phyloP scores from a whole-genome alignment of 2,888 invertebrate species.

The Disparrhopalites patrizii region DNA sequence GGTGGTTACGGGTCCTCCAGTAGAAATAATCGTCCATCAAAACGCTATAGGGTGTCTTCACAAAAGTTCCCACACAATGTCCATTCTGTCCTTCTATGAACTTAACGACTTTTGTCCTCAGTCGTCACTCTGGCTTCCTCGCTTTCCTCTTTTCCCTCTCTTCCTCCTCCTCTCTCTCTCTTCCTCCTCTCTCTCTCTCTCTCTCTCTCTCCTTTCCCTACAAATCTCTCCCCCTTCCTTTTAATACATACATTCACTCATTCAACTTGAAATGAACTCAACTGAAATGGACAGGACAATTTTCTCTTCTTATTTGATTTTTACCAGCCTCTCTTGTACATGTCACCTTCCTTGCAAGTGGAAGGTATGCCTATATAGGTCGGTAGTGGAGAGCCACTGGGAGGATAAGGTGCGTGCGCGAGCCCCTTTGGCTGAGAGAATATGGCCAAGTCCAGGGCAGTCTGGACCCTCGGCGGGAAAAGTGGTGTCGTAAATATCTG shows the following conservation, averaged over 20 bases:
- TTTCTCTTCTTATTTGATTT: too few species aligned
- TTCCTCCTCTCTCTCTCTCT: constrained; percentile 12
- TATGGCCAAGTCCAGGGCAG: too few species aligned
- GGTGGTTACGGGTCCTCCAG: constrained; percentile 22
- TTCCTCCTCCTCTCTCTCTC: constrained; percentile 8
- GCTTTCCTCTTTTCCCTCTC: constrained; percentile 1
- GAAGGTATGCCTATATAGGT: too few species aligned
- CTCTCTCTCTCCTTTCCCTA: not conserved
- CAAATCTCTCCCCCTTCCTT: not conserved
- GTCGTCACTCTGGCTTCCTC: constrained; percentile 35
- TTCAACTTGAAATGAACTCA: not conserved
- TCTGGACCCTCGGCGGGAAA: too few species aligned
- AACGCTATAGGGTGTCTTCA: constrained; percentile 38
- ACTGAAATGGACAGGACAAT: not conserved
- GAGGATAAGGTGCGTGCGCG: too few species aligned
- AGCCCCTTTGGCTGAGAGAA: too few species aligned
- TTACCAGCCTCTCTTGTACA: too few species aligned
- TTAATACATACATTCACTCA: not conserved
- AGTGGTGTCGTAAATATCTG: too few species aligned
- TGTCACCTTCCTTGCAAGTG: too few species aligned
- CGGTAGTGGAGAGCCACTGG: too few species aligned
- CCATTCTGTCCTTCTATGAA: constrained; percentile 39
- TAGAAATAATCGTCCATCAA: constrained; percentile 44
- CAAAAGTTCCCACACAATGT: constrained; percentile 40
- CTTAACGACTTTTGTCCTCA: constrained; percentile 47